A percentile compares a stretch with the other conserved stretches of the same genome.
Evolutionary conservation across 1,140 invertebrate genomes (phyloP).

Genomic region (Panagrolaimus sp.): DNA sequence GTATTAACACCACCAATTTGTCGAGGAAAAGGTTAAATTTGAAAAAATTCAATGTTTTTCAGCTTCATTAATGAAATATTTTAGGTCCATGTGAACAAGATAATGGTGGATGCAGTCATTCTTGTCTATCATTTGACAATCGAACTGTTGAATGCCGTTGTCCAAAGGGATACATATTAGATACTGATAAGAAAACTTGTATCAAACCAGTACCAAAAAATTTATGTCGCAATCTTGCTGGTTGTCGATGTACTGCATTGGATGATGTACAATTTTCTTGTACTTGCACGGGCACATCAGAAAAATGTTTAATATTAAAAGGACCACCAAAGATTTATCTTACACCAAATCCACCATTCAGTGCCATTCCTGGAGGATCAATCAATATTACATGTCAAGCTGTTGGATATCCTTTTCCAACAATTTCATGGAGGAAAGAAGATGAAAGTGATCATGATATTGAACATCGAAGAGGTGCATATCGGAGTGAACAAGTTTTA

Average conservation of each 20-base stretch:
- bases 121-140: constrained; percentile 53
- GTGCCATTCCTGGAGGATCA: constrained; percentile 48
- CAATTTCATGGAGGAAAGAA: constrained; percentile 46
- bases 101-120: constrained; percentile 56
- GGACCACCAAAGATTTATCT: constrained; percentile 57
- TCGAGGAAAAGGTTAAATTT: constrained; percentile 39
- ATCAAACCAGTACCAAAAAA: constrained; percentile 56
- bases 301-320: constrained; percentile 35
- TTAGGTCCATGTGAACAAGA: constrained; percentile 47
- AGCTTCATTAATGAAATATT: constrained; percentile 9
- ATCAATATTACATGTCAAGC: constrained; percentile 57
- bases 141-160: constrained; percentile 52
- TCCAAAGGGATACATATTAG: constrained; percentile 50
- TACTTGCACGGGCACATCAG: constrained; percentile 29
- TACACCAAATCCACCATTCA: constrained; percentile 47
- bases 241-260: constrained; percentile 47
- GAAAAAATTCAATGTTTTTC: too few species aligned
- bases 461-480: neutral
- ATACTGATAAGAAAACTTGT: constrained; percentile 51
- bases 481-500: constrained; percentile 20
- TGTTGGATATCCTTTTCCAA: constrained; percentile 56
- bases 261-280: constrained; percentile 51
- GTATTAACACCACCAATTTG: constrained; percentile 51
- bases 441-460: constrained; percentile 30
- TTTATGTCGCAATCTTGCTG: constrained; percentile 51